Evolutionary conservation across 2,888 invertebrate genomes (phyloP), one percentile per base, ranked within the genome.

Genomic region (Drosophila mettleri): DNA sequence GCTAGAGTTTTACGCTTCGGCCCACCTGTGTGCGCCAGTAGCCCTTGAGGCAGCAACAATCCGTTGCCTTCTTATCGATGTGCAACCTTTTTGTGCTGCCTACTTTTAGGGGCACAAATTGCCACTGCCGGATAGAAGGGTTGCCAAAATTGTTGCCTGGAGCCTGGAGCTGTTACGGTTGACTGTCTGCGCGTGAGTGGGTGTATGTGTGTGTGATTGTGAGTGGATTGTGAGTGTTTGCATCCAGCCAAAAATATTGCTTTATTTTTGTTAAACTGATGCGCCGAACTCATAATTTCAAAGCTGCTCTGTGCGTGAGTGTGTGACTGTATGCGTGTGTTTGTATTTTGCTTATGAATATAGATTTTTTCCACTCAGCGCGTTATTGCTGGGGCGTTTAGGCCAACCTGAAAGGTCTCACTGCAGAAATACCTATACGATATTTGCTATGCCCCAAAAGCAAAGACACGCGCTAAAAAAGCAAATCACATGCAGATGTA

Each of bases 41-140:
- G 55, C 59, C 51, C 55, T 43, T 60, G 54, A 27, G 54, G 66
- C 48, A 61, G 55, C 55, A 53, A 18, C 63, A 70, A 60, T 59
- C 49, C 61, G 43, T 64, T 43, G 62, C 74, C 70, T 24, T 53
- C 74, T 69, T 81, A 79, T 81, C 74, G 74, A 69, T 49, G 69
- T 65, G 36, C 72, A 67, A 71, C 69, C 79, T 81, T 86, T 80
- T 75, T 63, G 51, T 51, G 64, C 39, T 55, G 72, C 65, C 69
- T 75, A 68, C 76, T 73, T 77, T 80, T 71, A 76, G 89, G 85
- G 75, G 62, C 60, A 61, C 69, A 77, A 74, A 73, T 78, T 83
- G 77, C 72, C 62, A 63, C 60, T 62, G 69, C 57, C 63, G 41
- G 49, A 14, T 60, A 48, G 68, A 64, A 60, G 75, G 71, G 67